Conservation (phyloP, 53 echinoderm and acorn worm species). For the Apostichopus leukothele region DNA sequence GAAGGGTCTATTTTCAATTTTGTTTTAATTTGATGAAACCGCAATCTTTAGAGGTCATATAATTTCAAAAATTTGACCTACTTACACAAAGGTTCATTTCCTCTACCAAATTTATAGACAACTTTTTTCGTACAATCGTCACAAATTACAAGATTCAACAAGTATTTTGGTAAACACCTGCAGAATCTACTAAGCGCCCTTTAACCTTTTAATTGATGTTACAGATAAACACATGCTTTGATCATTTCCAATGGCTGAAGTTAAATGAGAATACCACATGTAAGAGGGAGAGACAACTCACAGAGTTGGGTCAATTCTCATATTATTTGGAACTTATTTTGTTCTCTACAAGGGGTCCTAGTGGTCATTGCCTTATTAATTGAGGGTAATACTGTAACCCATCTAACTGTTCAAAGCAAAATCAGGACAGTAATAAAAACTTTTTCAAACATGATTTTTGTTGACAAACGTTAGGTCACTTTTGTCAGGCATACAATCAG, state of each 20-base stretch:
- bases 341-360: not conserved
- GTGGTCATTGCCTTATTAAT: conserved; percentile 23
- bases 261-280: conserved; percentile 36
- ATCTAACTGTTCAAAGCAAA: not conserved
- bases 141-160: not conserved
- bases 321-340: not conserved
- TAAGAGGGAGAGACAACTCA: not conserved
- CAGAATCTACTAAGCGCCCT: conserved; percentile 19
- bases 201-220: conserved; percentile 46
- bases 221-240: conserved; percentile 37
- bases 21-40: conserved; percentile 19
- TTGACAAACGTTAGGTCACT: no score
- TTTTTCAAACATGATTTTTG: no score
- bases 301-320: conserved; percentile 16
- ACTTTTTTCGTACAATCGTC: not conserved
- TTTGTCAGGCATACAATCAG: no score
- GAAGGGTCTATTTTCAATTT: not conserved
- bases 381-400: conserved; percentile 2
- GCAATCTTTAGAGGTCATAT: not conserved
- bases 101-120: not conserved
- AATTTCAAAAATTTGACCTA: conserved; percentile 15
- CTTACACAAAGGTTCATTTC: conserved; percentile 40
- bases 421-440: not conserved
- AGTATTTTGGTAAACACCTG: conserved; percentile 30
- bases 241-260: conserved; percentile 43